Evolutionary conservation across 2,888 invertebrate genomes (phyloP), one percentile per base, ranked within the genome.

Genomic region (Dasysyrphus albostriatus): DNA sequence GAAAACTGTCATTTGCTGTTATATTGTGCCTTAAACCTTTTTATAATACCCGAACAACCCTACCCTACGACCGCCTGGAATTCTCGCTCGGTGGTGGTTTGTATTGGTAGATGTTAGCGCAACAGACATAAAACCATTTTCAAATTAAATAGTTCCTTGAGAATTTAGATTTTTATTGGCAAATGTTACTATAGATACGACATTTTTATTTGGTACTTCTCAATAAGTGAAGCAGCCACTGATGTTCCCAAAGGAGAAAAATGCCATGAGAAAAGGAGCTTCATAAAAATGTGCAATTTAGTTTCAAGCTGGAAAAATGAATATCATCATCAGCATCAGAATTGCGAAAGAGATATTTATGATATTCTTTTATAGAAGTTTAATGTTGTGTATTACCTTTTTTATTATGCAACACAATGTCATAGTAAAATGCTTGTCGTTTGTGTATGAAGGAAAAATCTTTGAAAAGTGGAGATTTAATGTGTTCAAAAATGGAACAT

Each of bases 1-100:
- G 29, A 32, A 81, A 56, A 61, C 51, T 78, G 73, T 49, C 63
- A 34, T 70, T 59, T 19, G 67, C 19, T 58, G 59, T 39, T 74
- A 47, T 74, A 47, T 32, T 34, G 44, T n/a, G 47, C 61, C 72
- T 39, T 82, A 74, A 87, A 78, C 70, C 39, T 65, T 75, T 78
- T 82, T 87, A 78, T 87, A 74, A 77, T 78, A 58, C 10, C 10
- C 2, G 0, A 54, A 29, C 58, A 32, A 24, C 14, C 10, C 9
- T 19, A n/a, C n/a, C 3, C 37, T 1, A 32, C 24, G 24, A 34
- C n/a, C n/a, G 10, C 16, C 32, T 34, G 16, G n/a, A 58, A 7
- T 56, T 32, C 32, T 29, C 8, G 6, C 5, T 2, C 24, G 24
- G 24, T 37, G 37, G 10, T 19, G 16, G 14, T 37, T 1, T 44